Conservation (phyloP, 2,113 vertebrate species). For the Callorhinus ursinus region DNA sequence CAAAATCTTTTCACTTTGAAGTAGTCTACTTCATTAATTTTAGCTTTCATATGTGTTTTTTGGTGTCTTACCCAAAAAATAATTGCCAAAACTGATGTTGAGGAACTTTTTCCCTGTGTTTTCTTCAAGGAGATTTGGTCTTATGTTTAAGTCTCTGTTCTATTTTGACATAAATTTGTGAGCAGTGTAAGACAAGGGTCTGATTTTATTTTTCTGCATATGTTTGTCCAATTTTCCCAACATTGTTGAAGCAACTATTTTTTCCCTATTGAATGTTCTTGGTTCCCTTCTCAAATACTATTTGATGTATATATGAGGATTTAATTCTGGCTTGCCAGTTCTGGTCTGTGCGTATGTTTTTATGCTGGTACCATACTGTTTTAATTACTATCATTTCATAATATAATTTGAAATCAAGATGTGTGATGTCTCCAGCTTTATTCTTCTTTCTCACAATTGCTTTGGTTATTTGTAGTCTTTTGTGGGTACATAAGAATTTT, state of each 20-base stretch:
- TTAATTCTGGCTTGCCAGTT: neutral
- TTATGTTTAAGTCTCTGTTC: neutral
- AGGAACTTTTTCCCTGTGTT: neutral
- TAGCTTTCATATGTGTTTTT: neutral
- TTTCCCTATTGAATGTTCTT: neutral
- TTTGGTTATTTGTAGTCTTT: neutral
- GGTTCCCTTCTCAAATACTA: neutral
- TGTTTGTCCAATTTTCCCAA: neutral
- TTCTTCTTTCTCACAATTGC: neutral
- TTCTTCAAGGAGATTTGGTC: neutral
- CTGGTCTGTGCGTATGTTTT: neutral
- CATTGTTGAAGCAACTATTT: neutral
- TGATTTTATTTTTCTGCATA: neutral
- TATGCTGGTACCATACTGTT: neutral
- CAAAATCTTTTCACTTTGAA: neutral
- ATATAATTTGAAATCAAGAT: neutral
- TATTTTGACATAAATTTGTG: neutral
- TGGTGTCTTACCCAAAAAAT: neutral
- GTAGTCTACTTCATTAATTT: neutral
- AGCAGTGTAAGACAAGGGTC: neutral
- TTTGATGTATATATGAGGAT: too few species aligned
- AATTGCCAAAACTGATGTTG: neutral
- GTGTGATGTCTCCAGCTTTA: neutral
- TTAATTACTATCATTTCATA: neutral
- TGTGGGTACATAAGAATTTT: neutral